Evolutionary conservation across 2,113 vertebrate genomes (phyloP).

Genomic region (Ciconia stormi): DNA sequence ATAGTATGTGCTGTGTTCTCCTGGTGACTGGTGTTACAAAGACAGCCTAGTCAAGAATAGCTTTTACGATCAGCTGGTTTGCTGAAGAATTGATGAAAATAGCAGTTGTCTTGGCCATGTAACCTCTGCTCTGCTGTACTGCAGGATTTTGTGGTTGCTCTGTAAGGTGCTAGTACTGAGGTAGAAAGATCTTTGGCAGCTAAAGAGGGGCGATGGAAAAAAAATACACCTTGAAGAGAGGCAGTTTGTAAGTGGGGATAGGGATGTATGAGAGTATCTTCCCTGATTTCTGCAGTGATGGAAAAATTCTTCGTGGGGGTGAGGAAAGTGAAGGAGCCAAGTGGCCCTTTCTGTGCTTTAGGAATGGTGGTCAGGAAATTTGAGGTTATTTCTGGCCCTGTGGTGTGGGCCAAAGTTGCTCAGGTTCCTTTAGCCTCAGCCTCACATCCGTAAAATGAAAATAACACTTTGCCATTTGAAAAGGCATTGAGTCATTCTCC

Average conservation of each 20-base stretch:
- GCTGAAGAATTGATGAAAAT: constrained; percentile 58
- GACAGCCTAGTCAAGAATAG: constrained; percentile 38
- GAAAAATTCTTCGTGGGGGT: neutral
- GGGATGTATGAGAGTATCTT: neutral
- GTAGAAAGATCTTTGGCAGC: neutral
- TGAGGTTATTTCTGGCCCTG: neutral
- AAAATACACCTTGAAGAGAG: neutral
- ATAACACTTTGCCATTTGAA: neutral
- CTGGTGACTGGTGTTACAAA: constrained; percentile 17
- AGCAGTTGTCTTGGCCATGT: constrained; percentile 4
- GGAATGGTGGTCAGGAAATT: neutral
- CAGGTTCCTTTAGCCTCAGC: neutral
- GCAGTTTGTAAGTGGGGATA: neutral
- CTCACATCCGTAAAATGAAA: neutral
- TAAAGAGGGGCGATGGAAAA: neutral
- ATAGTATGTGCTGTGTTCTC: constrained; percentile 35
- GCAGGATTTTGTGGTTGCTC: neutral
- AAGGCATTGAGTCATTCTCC: neutral
- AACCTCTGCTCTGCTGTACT: constrained; percentile 8
- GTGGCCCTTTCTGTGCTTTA: neutral
- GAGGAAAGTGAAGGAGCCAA: neutral
- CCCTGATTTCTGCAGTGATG: neutral
- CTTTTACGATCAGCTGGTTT: constrained; percentile 33
- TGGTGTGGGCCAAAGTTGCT: neutral
- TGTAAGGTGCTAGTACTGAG: neutral